Evolutionary conservation across 1,140 invertebrate species (phyloP), one percentile per base, ranked within the genome.

Genomic region (Aphis gossypii): DNA sequence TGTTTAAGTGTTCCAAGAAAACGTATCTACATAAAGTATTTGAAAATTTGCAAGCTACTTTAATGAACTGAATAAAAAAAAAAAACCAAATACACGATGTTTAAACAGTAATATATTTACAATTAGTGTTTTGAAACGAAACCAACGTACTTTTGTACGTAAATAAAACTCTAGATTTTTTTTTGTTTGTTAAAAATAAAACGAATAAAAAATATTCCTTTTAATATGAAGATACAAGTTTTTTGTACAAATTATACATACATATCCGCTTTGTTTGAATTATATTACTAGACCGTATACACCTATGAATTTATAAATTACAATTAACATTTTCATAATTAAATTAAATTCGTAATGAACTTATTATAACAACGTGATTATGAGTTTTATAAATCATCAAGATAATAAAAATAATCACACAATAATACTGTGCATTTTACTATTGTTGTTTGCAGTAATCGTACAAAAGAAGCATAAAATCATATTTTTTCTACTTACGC

Each of bases 321-420:
- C n/a, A 87, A 87, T 51, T 35, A 87, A 87, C 86, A 87, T 87
- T 48, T 87, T 48, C 46, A 48, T 35, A 48, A 87, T 87, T 48
- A 20, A n/a, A 87, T 48, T 48, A 8, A n/a, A 87, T 51, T 51
- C 18, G 0, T 35, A 87, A 87, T 35, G 30, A 51, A 87, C 2
- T 51, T 51, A n/a, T 83, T 38, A 38, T 83, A 21, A 83, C 7
- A 48, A 48, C 30, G 18, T 20, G 44, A 48, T 48, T 44, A n/a
- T 48, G 23, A 48, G 44, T 87, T 48, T 18, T 48, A 48, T 48
- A 51, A 30, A 87, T 48, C 35, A 30, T 87, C 46, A n/a, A 7
- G 44, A 87, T n/a, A 48, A 48, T 87, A 48, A 46, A 48, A 86
- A 48, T 48, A 35, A 48, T 87, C 46, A 21, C 30, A 35, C 18